Conservation (phyloP, 2,113 vertebrate species). For the Ibidorhyncha struthersii region DNA sequence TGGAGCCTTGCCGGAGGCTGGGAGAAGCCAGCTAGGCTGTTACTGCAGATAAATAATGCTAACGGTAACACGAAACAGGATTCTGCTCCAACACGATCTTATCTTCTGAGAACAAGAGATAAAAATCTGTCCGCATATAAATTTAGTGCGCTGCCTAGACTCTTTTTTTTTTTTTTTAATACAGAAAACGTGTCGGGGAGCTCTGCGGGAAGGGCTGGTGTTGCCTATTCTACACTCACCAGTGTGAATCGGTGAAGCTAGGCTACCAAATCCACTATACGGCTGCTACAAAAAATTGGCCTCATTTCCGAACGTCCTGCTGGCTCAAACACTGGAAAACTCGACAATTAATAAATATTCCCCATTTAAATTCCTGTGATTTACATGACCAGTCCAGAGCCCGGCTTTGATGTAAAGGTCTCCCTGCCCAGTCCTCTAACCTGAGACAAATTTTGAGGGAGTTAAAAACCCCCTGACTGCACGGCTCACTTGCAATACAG, state of each 20-base stretch:
- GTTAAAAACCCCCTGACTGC: not conserved
- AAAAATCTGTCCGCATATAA: conserved; percentile 16
- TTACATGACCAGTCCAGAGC: not conserved
- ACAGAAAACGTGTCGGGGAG: not conserved
- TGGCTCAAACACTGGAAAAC: not conserved
- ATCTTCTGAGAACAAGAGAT: conserved; percentile 45
- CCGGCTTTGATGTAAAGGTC: not conserved
- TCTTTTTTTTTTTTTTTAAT: not conserved
- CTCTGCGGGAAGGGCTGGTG: conserved; percentile 13
- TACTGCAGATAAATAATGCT: not conserved
- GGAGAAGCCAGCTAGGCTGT: not conserved
- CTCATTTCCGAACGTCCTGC: not conserved
- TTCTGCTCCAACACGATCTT: not conserved
- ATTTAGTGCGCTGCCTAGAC: not conserved
- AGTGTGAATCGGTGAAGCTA: not conserved
- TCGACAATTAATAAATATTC: not conserved
- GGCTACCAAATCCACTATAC: not conserved
- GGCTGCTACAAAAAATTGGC: not conserved
- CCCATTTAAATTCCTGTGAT: not conserved
- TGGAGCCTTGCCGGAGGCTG: not conserved
- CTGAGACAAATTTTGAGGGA: not conserved
- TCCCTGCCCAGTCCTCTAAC: not conserved
- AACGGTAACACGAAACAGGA: not conserved
- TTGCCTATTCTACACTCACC: not conserved
- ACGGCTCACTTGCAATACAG: not conserved